Evolutionary conservation across 2,113 vertebrate species (phyloP).

Genomic region (Willisornis vidua): DNA sequence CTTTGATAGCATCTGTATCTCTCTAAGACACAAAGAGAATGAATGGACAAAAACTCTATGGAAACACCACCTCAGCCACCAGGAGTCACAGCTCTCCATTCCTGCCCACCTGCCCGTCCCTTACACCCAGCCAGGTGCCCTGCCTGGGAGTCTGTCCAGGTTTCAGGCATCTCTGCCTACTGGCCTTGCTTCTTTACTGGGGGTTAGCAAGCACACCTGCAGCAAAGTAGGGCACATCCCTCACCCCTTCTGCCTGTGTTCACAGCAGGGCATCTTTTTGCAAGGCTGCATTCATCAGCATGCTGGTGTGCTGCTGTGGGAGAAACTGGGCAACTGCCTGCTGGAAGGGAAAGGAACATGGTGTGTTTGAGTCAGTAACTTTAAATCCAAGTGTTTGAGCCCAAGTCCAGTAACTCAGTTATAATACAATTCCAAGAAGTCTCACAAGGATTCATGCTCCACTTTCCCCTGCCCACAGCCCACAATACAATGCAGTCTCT

Average conservation of each 20-base stretch:
- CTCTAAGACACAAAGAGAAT: background rate
- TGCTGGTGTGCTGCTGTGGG: background rate
- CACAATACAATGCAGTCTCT: fast-evolving
- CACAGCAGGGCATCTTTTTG: fast-evolving
- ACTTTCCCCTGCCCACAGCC: background rate
- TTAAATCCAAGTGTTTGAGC: background rate
- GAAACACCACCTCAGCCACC: background rate
- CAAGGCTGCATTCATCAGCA: fast-evolving
- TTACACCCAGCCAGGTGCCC: background rate
- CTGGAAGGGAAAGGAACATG: background rate
- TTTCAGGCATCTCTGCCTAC: background rate
- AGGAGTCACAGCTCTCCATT: background rate
- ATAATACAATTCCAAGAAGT: background rate
- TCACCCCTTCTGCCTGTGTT: background rate
- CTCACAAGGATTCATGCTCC: background rate
- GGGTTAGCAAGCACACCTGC: background rate
- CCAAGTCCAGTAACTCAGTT: background rate
- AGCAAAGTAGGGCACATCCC: fast-evolving
- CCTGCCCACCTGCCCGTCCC: background rate
- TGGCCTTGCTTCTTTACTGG: background rate
- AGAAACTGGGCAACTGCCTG: background rate
- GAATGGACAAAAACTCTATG: background rate
- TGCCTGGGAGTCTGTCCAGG: fast-evolving
- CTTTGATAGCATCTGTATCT: background rate
- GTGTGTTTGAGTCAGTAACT: background rate